Base-by-base conservation (phyloP, 2,797 vertebrate genomes). In the Phyllotis vaccarum region DNA sequence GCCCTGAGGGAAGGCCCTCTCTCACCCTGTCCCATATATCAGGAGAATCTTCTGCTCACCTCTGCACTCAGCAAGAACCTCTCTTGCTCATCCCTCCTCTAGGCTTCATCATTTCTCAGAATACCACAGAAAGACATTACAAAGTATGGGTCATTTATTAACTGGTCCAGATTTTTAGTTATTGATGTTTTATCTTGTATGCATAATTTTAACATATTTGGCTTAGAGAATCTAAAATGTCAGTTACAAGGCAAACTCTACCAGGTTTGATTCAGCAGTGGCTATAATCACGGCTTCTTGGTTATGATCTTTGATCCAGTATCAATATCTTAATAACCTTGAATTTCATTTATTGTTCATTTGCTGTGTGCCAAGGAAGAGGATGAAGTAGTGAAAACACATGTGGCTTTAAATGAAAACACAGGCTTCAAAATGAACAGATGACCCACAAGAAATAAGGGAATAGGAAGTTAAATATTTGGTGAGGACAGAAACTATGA, bases 1-100 rank as follows among this genome's bases (percentile, higher is more conserved):
- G 89, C 97, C 97, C 98, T 97, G 29, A 91, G 97, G 98, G 96
- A 94, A 97, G 9, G 78, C 82, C 90, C 87, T 96, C 64, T 97
- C 89, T 72, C 75, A 97, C 75, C 46, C 91, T 89, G 79, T 88
- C 96, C 96, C 88, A 97, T 97, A 97, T 56, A 97, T 98, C 95
- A 98, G 0, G 0, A 96, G 90, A 93, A 92, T 58, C 95, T 49
- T 97, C 95, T 97, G 94, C 96, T 97, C 90, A 58, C 31, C 43
- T 78, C 60, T 82, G 58, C 66, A 86, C n/a, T 72, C 37, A 95
- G 80, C 96, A 97, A 95, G 87, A 82, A 88, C 93, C 93, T 98
- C 93, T 24, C n/a, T 52, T 93, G 24, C 27, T 19, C 37, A 80
- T 49, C 12, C 40, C 72, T 92, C 40, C 27, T 3, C 60, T 89